Evolutionary conservation across 1,140 invertebrate species (phyloP).

Genomic region (Drosophila pandora): DNA sequence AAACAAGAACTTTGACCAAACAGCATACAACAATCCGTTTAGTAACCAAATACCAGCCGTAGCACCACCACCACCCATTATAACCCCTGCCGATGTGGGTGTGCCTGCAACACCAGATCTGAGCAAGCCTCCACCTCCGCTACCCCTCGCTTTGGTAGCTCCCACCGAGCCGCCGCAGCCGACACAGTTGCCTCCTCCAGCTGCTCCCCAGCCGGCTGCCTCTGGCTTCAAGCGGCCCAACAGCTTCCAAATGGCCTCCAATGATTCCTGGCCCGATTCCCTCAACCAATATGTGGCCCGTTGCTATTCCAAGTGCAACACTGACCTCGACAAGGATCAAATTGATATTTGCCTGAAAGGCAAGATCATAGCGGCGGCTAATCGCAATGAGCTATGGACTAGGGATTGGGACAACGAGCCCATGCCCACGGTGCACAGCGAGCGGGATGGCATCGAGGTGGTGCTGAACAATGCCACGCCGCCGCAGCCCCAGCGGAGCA

Average conservation of each 20-base stretch:
- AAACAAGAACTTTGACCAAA: slow-evolving; percentile 80
- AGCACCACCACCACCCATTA: slow-evolving; percentile 49
- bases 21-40: slow-evolving; percentile 78
- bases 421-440: slow-evolving; percentile 92
- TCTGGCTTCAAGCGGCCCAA: slow-evolving; percentile 65
- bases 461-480: slow-evolving; percentile 57
- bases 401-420: slow-evolving; percentile 97
- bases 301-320: slow-evolving; percentile 95
- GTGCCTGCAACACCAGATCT: slow-evolving; percentile 59
- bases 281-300: slow-evolving; percentile 94
- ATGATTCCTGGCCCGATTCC: slow-evolving; percentile 89
- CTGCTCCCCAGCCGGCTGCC: slow-evolving; percentile 15
- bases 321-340: slow-evolving; percentile 94
- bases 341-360: slow-evolving; percentile 97
- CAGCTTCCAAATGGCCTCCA: slow-evolving; percentile 84
- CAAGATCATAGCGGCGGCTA: slow-evolving; percentile 94
- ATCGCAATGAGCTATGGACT: slow-evolving; percentile 92
- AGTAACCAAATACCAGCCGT: slow-evolving; percentile 45
- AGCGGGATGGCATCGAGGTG: slow-evolving; percentile 87
- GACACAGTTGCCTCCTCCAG: slow-evolving; percentile 19
- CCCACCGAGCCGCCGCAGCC: slow-evolving; percentile 14
- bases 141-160: slow-evolving; percentile 34
- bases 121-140: slow-evolving; percentile 69
- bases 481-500: slow-evolving; percentile 57
- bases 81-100: slow-evolving; percentile 36